These are phyloP conservation scores for Andrena dorsata DNA, from an alignment of 2,888 invertebrate species.

Conservation along the genomic window DNA sequence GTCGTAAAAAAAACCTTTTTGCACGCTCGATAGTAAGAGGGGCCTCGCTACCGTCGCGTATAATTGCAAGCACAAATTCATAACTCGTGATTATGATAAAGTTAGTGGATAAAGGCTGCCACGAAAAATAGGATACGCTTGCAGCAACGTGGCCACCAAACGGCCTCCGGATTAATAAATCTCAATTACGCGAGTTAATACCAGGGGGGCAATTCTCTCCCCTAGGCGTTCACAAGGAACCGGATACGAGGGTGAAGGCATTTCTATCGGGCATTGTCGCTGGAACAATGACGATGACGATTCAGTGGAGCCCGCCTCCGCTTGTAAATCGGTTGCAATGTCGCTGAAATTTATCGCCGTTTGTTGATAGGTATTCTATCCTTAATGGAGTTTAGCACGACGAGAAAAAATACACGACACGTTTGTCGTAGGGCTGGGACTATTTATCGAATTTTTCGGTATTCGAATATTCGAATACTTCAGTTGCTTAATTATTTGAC, in stretches of 20 bases:
- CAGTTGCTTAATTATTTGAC: too few species aligned
- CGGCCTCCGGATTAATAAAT: slow-evolving; percentile 83
- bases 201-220: slow-evolving; percentile 79
- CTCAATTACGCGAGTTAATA: slow-evolving; percentile 84
- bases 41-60: neutral
- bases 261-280: slow-evolving; percentile 76
- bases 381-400: neutral
- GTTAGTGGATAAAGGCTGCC: slow-evolving; percentile 45
- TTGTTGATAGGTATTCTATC: slow-evolving; percentile 1
- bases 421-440: too few species aligned
- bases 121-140: slow-evolving; percentile 66
- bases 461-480: too few species aligned
- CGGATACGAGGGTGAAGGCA: slow-evolving; percentile 78
- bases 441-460: too few species aligned
- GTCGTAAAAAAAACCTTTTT: neutral
- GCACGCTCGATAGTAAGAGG: neutral
- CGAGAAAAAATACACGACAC: too few species aligned
- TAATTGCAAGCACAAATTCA: slow-evolving; percentile 40
- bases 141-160: slow-evolving; percentile 64
- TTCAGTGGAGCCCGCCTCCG: slow-evolving; percentile 59
- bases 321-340: slow-evolving; percentile 52
- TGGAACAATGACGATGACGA: slow-evolving; percentile 75
- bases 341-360: slow-evolving; percentile 57
- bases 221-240: slow-evolving; percentile 68
- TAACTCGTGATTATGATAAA: slow-evolving; percentile 59